These are phyloP conservation scores for Cyanoramphus novaezelandiae DNA, from an alignment of 2,113 vertebrate genomes.

Conservation along the genomic window DNA sequence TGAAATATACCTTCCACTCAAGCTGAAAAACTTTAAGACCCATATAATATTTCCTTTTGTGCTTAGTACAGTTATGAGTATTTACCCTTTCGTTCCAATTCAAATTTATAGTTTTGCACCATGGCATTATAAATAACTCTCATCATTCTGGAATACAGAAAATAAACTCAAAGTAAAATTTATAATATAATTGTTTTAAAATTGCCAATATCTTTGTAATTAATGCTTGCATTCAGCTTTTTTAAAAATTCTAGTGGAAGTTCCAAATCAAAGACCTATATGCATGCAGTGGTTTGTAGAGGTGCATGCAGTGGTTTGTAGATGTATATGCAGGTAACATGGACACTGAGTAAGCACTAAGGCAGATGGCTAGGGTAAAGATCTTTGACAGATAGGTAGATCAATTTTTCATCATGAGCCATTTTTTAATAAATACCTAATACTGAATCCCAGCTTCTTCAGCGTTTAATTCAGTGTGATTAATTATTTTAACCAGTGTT, in stretches of 20 bases:
- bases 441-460: background rate
- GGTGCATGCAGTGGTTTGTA: background rate
- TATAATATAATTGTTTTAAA: background rate
- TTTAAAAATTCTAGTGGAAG: background rate
- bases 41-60: constrained; percentile 3
- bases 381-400: background rate
- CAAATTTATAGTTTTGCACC: background rate
- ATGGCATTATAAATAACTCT: background rate
- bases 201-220: background rate
- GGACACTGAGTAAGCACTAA: background rate
- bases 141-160: background rate
- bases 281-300: background rate
- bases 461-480: background rate
- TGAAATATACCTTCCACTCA: constrained; percentile 15
- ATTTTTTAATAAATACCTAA: background rate
- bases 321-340: rapidly evolving
- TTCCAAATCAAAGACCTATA: rapidly evolving
- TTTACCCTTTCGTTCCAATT: background rate
- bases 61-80: background rate
- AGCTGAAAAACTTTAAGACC: constrained; percentile 10
- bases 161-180: background rate
- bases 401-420: background rate
- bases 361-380: background rate
- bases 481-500: background rate
- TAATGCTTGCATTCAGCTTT: background rate